These are phyloP conservation scores for Hesperophylax magnus DNA, from an alignment of 1,140 invertebrate species.

Conservation along the genomic window DNA sequence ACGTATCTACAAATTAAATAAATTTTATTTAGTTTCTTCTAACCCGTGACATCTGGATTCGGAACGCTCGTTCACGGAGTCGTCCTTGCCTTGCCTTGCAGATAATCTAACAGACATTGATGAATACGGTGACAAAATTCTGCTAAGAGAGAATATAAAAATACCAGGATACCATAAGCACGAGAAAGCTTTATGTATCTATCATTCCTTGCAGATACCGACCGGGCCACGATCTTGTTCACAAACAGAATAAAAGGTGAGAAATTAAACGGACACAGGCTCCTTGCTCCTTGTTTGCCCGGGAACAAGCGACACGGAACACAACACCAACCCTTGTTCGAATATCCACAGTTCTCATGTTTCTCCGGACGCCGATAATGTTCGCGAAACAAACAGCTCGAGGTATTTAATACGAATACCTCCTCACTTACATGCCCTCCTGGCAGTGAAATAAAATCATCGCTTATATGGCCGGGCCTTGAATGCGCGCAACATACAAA, in stretches of 20 bases:
- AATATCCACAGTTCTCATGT: constrained; percentile 30
- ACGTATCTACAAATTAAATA: too few species aligned
- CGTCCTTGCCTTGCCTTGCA: too few species aligned
- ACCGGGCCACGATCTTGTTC: constrained; percentile 39
- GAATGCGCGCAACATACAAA: constrained; percentile 8
- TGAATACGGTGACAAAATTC: background rate
- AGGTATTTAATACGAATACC: constrained; percentile 37
- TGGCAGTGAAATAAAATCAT: constrained; percentile 24
- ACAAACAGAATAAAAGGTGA: constrained; percentile 42
- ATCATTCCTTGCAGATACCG: constrained; percentile 35
- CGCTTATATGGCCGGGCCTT: constrained; percentile 6
- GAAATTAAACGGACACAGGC: constrained; percentile 53
- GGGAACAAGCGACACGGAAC: constrained; percentile 44
- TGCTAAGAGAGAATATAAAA: background rate
- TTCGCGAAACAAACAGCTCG: constrained; percentile 22
- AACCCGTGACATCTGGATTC: too few species aligned
- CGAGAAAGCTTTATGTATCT: constrained; percentile 43
- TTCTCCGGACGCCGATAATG: constrained; percentile 38
- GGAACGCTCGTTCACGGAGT: too few species aligned
- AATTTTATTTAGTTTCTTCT: too few species aligned
- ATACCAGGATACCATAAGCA: constrained; percentile 28
- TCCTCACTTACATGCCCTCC: constrained; percentile 33
- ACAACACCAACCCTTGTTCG: constrained; percentile 25
- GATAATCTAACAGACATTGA: background rate
- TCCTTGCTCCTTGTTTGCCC: constrained; percentile 54